phyloP scores from a whole-genome alignment of 2,113 vertebrate genomes.

The Todiramphus chloris region DNA sequence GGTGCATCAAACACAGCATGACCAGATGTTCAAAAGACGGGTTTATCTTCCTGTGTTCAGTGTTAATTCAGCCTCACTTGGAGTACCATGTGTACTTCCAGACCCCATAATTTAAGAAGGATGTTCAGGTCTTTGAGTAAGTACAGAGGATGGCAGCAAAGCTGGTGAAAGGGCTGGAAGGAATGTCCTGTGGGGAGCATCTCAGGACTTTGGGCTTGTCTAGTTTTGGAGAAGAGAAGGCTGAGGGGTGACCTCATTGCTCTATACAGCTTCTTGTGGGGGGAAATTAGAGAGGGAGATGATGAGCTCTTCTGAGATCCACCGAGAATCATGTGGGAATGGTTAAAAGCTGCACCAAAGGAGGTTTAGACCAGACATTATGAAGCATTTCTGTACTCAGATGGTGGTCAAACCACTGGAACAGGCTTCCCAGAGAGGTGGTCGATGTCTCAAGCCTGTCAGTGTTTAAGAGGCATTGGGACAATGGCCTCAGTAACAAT shows the following conservation, averaged over 20 bases:
- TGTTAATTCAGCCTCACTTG: accelerated
- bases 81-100: not conserved
- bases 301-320: not conserved
- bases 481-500: not conserved
- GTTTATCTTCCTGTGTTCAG: not conserved
- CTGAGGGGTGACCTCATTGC: not conserved
- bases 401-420: not conserved
- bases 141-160: not conserved
- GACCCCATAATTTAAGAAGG: not conserved
- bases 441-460: not conserved
- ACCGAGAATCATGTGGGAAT: not conserved
- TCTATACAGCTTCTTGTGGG: not conserved
- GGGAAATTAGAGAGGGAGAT: not conserved
- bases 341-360: not conserved
- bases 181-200: accelerated
- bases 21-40: not conserved
- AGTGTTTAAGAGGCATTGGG: not conserved
- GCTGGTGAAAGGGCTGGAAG: not conserved
- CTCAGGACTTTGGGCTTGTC: not conserved
- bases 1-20: not conserved
- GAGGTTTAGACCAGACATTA: not conserved
- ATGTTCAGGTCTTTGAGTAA: not conserved
- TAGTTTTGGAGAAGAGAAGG: not conserved
- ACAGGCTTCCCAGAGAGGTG: not conserved
- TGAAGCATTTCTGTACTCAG: not conserved